Conservation (phyloP, 1,140 invertebrate species). For the Magallana angulata region DNA sequence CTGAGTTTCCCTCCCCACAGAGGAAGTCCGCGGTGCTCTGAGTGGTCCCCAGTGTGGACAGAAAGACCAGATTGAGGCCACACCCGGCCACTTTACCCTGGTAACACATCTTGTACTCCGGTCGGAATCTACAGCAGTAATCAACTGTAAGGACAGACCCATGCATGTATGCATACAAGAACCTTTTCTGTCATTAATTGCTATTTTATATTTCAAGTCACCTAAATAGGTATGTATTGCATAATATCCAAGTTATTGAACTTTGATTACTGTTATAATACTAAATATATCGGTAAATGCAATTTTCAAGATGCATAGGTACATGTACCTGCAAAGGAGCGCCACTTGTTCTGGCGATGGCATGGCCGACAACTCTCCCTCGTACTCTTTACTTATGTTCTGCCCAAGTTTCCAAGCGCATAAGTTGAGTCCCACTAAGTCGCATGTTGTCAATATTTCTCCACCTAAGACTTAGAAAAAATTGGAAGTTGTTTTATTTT, state of each 20-base stretch:
- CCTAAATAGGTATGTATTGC: too few species aligned
- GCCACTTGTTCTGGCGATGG: constrained; percentile 2
- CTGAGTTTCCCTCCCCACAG: constrained; percentile 17
- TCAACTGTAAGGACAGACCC: too few species aligned
- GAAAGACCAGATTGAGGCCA: constrained; percentile 5
- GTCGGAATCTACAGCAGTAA: constrained; percentile 3
- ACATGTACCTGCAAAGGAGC: background rate
- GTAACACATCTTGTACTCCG: constrained; percentile 10
- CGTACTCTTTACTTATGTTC: background rate
- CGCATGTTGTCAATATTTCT: constrained; percentile 18
- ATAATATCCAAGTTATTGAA: too few species aligned
- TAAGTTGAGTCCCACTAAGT: constrained; percentile 21
- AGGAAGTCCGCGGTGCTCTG: constrained; percentile 18
- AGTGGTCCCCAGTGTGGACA: constrained; percentile 18
- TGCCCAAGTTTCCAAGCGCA: constrained; percentile 35
- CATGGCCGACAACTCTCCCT: constrained; percentile 19
- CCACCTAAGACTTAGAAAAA: background rate
- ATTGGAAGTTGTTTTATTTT: too few species aligned
- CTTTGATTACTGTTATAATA: too few species aligned
- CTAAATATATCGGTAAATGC: too few species aligned
- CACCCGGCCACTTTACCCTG: background rate
- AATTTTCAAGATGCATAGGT: background rate
- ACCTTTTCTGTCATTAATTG: too few species aligned
- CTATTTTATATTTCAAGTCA: too few species aligned
- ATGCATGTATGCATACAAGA: too few species aligned